Evolutionary conservation across 2,797 vertebrate genomes (phyloP), one percentile per base, ranked within the genome.

Genomic region (Miichthys miiuy): DNA sequence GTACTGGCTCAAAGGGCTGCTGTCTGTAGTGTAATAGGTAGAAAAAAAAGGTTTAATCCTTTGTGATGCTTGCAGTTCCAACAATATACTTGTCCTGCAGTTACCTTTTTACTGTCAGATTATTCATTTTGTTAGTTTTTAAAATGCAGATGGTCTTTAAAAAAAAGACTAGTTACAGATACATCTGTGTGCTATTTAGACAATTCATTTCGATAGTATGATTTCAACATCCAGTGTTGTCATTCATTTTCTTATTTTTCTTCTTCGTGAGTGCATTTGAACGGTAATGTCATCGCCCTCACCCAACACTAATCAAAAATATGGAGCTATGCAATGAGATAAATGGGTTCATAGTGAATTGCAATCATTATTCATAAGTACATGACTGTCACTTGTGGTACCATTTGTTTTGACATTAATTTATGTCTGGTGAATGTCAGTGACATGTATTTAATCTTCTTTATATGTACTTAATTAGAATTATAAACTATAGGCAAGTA

Each of bases 381-480:
- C 10, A 69, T 46, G 17, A 21, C 52, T 48, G 16, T 38, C 55
- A 56, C 14, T 51, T 20, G 27, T 48, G 6, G 23, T 9, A 66
- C n/a, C 4, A 48, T 56, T 72, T 68, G 17, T 72, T 68, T 61
- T 14, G 54, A 48, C 20, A 6, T 48, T 52, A 65, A 81, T 63
- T 63, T 50, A 57, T 67, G 57, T 62, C 17, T 57, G 48, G 21
- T 57, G 67, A 81, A 79, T 72, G 67, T 81, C 68, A 81, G 5
- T 61, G 79, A 54, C 27, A 55, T 68, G 64, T 46, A 72, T 34
- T 55, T 56, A 55, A 68, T 72, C 50, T 38, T 68, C 50, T 52
- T 62, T n/a, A 51, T 17, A 27, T 25, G 25, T 46, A 50, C 65
- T 61, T 65, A 11, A 80, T 79, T 27, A 51, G 54, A 67, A 56